Percentiles rank a stretch among this genome's conserved stretches.
These are phyloP conservation scores for Rhynchotus rufescens DNA, from an alignment of 2,797 vertebrate species.

Conservation along the genomic window DNA sequence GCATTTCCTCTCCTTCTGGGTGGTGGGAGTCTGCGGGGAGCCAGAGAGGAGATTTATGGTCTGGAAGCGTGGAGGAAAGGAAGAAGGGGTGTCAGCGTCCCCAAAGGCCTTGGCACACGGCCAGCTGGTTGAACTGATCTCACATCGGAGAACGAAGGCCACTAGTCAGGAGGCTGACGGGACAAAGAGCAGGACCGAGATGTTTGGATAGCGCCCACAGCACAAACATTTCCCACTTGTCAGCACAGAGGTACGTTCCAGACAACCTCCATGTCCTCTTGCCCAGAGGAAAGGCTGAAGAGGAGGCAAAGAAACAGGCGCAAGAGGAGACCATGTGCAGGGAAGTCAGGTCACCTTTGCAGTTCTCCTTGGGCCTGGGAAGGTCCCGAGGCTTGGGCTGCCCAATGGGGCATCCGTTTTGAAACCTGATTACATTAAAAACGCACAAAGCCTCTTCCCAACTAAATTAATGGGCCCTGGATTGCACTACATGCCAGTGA, in stretches of 20 bases:
- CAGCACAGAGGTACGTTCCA: not conserved
- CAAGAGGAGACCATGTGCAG: not conserved
- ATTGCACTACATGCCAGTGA: not conserved
- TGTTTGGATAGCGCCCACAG: not conserved
- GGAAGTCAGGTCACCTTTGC: not conserved
- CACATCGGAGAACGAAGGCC: not conserved
- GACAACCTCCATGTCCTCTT: not conserved
- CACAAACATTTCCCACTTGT: not conserved
- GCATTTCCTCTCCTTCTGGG: not conserved
- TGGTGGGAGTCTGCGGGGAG: not conserved
- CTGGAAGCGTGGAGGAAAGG: not conserved
- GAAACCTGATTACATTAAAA: slow-evolving; percentile 54
- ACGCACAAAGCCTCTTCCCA: slow-evolving; percentile 10
- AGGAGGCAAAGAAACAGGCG: not conserved
- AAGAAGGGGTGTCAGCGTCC: not conserved
- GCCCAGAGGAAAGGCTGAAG: not conserved
- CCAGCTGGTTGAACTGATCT: not conserved
- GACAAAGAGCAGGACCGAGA: not conserved
- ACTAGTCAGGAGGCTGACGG: not conserved
- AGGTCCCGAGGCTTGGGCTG: slow-evolving; percentile 9
- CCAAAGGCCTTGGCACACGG: not conserved
- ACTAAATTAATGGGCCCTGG: slow-evolving; percentile 50
- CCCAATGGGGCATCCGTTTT: slow-evolving; percentile 36
- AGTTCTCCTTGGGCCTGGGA: not conserved
- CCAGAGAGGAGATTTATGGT: not conserved